Evolutionary conservation across 2,797 vertebrate species (phyloP), one percentile per base, ranked within the genome.

Genomic region (Falco peregrinus): DNA sequence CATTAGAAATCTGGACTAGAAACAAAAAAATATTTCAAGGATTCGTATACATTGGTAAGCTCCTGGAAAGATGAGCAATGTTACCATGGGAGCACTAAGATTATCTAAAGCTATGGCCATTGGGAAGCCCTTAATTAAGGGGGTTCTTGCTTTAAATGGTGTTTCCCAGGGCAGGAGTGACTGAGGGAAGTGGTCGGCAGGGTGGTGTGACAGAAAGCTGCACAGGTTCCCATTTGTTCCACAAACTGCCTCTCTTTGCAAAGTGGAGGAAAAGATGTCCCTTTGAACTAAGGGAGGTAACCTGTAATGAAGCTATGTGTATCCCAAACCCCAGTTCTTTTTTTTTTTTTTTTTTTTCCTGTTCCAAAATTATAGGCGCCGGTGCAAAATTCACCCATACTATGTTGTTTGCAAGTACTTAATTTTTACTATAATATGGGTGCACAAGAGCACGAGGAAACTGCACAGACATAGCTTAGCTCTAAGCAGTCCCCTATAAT

Each of bases 211-310:
- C 6, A 13, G 19, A 51, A 68, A 78, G 43, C 57, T 28, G 54
- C 11, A 3, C 7, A 8, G 9, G 5, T 24, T 57, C 24, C 25
- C 8, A 8, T 13, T 50, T 13, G 22, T 63, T n/a, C 35, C 60
- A 8, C 39, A 35, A 13, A 15, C 25, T 8, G 18, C 13, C 6
- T 0, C 0, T 57, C 51, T 54, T 57, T 25, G 26, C 19, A 3
- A 73, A 68, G 53, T 10, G 16, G 16, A 61, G n/a, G 64, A 25
- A 29, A 3, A 10, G 4, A 21, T 29, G 45, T 26, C 39, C 41
- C 13, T 73, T 47, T 26, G 87, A 78, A 29, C 7, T 19, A 43
- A 11, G 13, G 31, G 10, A 63, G 50, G 16, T 37, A 9, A 20
- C 16, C 19, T 31, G 4, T 17, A 21, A 24, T 3, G 8, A 53